Evolutionary conservation across 2,888 invertebrate genomes (phyloP).

Genomic region (Drosophila emarginata): DNA sequence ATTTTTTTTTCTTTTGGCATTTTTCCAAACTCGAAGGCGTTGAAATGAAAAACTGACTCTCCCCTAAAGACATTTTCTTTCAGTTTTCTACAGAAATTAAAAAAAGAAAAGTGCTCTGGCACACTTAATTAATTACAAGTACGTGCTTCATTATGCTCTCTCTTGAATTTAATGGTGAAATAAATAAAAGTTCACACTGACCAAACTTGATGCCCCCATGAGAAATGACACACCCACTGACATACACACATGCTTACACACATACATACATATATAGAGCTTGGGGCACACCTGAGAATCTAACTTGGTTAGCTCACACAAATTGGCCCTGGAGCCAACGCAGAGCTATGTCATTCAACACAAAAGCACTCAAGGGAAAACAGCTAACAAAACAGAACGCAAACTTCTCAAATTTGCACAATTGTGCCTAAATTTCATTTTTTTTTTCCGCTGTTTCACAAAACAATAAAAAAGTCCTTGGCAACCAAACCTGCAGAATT

Average conservation of each 20-base stretch:
- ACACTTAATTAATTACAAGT: slow-evolving; percentile 77
- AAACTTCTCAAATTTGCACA: slow-evolving; percentile 67
- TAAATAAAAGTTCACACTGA: slow-evolving; percentile 73
- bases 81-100: slow-evolving; percentile 49
- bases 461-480: slow-evolving; percentile 64
- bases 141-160: slow-evolving; percentile 70
- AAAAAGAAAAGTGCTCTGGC: slow-evolving; percentile 56
- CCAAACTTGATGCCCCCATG: slow-evolving; percentile 35
- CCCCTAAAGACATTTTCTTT: slow-evolving; percentile 16
- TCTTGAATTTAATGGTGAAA: slow-evolving; percentile 59
- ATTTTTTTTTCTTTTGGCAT: slow-evolving; percentile 37
- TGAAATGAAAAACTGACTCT: slow-evolving; percentile 48
- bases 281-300: slow-evolving; percentile 54
- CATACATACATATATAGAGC: background rate
- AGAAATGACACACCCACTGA: slow-evolving; percentile 46
- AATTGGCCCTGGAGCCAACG: slow-evolving; percentile 50
- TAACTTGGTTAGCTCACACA: slow-evolving; percentile 60
- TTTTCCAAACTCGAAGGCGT: slow-evolving; percentile 51
- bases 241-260: slow-evolving; percentile 42
- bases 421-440: slow-evolving; percentile 53
- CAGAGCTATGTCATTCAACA: slow-evolving; percentile 55
- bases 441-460: slow-evolving; percentile 4
- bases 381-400: slow-evolving; percentile 9
- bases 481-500: background rate
- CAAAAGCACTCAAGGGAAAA: slow-evolving; percentile 69